Evolutionary conservation across 2,888 invertebrate genomes (phyloP).

Genomic region (Chymomyza caudatula): DNA sequence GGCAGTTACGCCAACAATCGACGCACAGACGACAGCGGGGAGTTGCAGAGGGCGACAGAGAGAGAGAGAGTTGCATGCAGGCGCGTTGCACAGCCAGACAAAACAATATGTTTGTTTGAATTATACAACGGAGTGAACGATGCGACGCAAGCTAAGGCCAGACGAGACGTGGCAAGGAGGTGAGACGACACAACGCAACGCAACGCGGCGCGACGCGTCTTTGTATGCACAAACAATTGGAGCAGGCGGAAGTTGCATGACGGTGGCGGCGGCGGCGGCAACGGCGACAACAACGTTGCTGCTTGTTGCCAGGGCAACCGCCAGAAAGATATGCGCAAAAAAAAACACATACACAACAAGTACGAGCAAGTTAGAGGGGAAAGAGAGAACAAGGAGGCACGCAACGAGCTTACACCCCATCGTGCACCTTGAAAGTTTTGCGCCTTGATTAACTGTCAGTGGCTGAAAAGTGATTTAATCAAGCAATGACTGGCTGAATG

Average conservation of each 20-base stretch:
- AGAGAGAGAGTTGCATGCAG: slow-evolving; percentile 26
- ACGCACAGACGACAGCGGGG: slow-evolving; percentile 8
- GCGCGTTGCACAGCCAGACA: slow-evolving; percentile 45
- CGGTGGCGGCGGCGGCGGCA: slow-evolving; percentile 28
- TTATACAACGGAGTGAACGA: slow-evolving; percentile 35
- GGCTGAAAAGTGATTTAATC: slow-evolving; percentile 72
- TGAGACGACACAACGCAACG: slow-evolving; percentile 8
- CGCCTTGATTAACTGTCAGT: slow-evolving; percentile 72
- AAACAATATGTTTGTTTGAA: slow-evolving; percentile 72
- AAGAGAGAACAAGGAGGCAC: background rate
- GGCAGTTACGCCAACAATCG: slow-evolving; percentile 10
- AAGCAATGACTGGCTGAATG: slow-evolving; percentile 38
- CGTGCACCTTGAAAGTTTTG: slow-evolving; percentile 60
- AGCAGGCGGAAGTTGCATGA: slow-evolving; percentile 70
- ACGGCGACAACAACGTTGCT: slow-evolving; percentile 15
- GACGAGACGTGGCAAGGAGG: background rate
- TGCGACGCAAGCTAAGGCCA: background rate
- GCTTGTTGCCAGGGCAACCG: slow-evolving; percentile 43
- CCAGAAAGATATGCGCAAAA: slow-evolving; percentile 9
- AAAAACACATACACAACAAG: slow-evolving; percentile 1
- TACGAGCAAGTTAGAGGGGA: slow-evolving; percentile 13
- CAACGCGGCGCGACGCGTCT: slow-evolving; percentile 57
- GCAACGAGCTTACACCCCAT: slow-evolving; percentile 14
- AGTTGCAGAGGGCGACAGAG: slow-evolving; percentile 1
- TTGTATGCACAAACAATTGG: slow-evolving; percentile 72